These are phyloP conservation scores for Heteractis magnifica DNA, from an alignment of 92 coral and sea anemone genomes.

Conservation along the genomic window DNA sequence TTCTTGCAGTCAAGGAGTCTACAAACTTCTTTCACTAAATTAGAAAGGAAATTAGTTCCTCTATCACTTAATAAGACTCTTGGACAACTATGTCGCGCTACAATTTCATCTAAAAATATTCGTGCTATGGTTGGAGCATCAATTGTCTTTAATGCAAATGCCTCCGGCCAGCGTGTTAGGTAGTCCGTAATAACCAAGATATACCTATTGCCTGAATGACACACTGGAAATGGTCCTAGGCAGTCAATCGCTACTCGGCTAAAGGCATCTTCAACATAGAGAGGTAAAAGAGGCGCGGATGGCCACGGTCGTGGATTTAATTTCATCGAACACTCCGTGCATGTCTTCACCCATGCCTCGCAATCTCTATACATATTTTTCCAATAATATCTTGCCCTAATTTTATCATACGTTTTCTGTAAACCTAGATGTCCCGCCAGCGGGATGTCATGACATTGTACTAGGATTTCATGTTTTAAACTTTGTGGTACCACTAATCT, in stretches of 20 bases:
- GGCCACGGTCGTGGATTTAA: slow-evolving; percentile 10
- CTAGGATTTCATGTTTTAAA: slow-evolving; percentile 31
- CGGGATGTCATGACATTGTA: slow-evolving; percentile 25
- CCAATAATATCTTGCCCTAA: slow-evolving; percentile 54
- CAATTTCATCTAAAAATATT: neutral
- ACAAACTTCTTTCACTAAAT: slow-evolving; percentile 53
- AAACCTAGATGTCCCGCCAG: slow-evolving; percentile 19
- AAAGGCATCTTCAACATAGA: slow-evolving; percentile 18
- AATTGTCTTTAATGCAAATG: neutral
- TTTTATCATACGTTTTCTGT: slow-evolving; percentile 49
- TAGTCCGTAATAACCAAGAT: slow-evolving; percentile 37
- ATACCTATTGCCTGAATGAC: slow-evolving; percentile 49
- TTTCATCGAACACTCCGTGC: slow-evolving; percentile 22
- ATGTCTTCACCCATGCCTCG: slow-evolving; percentile 7
- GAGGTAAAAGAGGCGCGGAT: slow-evolving; percentile 19
- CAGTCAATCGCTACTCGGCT: slow-evolving; percentile 57
- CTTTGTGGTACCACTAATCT: slow-evolving; percentile 33
- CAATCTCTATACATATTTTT: slow-evolving; percentile 51
- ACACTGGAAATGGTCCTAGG: slow-evolving; percentile 55
- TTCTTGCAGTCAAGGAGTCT: slow-evolving; percentile 41
- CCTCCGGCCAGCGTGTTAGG: neutral
- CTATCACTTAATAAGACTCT: slow-evolving; percentile 45
- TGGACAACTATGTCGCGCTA: slow-evolving; percentile 50
- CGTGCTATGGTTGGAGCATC: neutral
- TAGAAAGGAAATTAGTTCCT: slow-evolving; percentile 39